Percentiles rank a stretch among this genome's conserved stretches.
Conservation (phyloP, 2,797 vertebrate species). For the Adrianichthys oophorus region DNA sequence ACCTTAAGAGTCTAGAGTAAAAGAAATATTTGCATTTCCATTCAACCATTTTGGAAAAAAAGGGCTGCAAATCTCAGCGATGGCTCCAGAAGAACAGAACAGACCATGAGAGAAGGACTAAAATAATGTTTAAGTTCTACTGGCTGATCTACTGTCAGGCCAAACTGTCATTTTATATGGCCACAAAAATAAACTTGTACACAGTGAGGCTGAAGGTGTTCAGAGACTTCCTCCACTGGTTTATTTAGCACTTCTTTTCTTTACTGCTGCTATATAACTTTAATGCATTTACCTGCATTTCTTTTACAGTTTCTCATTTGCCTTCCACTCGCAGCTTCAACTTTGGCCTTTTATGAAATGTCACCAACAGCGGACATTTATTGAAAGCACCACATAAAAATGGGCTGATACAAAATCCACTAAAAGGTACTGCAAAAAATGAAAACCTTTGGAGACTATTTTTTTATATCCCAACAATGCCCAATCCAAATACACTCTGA, state of each 20-base stretch:
- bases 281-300: conserved; percentile 7
- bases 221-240: neutral
- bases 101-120: conserved; percentile 18
- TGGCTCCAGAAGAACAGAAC: conserved; percentile 35
- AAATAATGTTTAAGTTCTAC: conserved; percentile 41
- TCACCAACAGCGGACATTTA: conserved; percentile 18
- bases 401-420: no score
- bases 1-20: no score
- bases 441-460: no score
- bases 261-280: conserved; percentile 18
- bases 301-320: no score
- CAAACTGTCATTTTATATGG: conserved; percentile 40
- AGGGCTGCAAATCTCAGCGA: conserved; percentile 28
- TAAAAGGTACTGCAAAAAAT: no score
- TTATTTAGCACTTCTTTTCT: conserved; percentile 15
- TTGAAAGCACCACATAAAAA: neutral
- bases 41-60: conserved; percentile 43
- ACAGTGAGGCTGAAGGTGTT: neutral
- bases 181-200: conserved; percentile 21
- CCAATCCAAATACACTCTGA: no score
- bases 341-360: conserved; percentile 38
- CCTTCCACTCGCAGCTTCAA: neutral
- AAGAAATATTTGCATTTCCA: conserved; percentile 52
- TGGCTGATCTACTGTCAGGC: conserved; percentile 18
- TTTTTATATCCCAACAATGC: no score